These are phyloP conservation scores for Dasyurus viverrinus DNA, from an alignment of 2,113 vertebrate genomes.

Conservation along the genomic window DNA sequence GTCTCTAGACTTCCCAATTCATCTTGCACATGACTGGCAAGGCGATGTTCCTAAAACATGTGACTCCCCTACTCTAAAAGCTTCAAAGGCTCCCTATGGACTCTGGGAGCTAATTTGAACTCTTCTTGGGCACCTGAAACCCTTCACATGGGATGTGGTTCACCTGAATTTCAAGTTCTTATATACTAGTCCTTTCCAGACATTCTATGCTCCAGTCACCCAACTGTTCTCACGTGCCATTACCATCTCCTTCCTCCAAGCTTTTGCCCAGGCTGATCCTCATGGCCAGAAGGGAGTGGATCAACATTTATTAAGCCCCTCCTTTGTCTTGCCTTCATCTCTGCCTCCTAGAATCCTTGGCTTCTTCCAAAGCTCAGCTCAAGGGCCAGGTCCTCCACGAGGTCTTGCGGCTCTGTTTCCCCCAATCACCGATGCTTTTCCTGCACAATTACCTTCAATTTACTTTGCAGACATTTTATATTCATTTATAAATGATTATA, in stretches of 20 bases:
- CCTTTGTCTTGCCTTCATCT: background rate
- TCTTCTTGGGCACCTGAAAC: background rate
- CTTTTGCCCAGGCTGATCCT: background rate
- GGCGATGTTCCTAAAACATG: background rate
- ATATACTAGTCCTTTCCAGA: background rate
- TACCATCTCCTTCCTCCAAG: background rate
- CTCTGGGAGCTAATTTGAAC: background rate
- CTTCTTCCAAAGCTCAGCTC: background rate
- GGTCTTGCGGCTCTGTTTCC: background rate
- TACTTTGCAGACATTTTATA: background rate
- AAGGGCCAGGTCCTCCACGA: background rate
- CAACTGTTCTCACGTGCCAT: background rate
- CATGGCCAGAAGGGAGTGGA: background rate
- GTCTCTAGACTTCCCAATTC: background rate
- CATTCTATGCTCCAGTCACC: background rate
- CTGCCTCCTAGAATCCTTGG: too few relatives aligned
- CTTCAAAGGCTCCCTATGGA: background rate
- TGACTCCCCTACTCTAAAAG: background rate
- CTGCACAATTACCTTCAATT: background rate
- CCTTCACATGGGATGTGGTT: background rate
- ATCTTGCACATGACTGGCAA: background rate
- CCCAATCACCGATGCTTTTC: background rate
- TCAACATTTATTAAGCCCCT: background rate
- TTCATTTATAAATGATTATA: background rate
- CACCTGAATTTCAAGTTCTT: background rate